These are phyloP conservation scores for Palythoa caribaeorum DNA, from an alignment of 92 coral and sea anemone genomes.

Conservation along the genomic window DNA sequence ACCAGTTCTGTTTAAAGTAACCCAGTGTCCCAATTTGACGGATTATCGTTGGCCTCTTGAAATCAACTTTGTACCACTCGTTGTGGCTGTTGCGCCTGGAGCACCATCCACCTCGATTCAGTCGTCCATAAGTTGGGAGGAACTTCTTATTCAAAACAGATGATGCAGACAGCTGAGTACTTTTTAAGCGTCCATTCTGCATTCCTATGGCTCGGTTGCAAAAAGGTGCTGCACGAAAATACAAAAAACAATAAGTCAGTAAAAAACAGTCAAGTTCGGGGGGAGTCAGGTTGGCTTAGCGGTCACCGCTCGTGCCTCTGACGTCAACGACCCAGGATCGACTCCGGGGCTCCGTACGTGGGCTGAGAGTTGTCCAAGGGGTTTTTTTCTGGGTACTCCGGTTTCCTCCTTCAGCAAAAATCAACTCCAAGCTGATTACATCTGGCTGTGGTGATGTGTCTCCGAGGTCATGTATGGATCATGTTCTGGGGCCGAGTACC, in stretches of 20 bases:
- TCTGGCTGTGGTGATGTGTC: no score
- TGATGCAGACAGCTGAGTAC: constrained; percentile 32
- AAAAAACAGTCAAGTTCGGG: neutral
- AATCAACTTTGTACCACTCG: constrained; percentile 43
- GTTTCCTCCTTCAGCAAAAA: no score
- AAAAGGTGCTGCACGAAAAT: constrained; percentile 17
- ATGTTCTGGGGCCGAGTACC: no score
- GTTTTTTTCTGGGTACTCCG: no score
- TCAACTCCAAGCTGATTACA: no score
- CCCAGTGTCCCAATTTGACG: constrained; percentile 44
- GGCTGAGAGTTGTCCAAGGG: no score
- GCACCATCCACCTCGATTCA: constrained; percentile 34
- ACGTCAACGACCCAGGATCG: no score
- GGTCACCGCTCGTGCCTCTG: no score
- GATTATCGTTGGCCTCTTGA: constrained; percentile 38
- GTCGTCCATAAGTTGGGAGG: constrained; percentile 18
- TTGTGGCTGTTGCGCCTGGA: constrained; percentile 21
- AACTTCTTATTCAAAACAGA: constrained; percentile 23
- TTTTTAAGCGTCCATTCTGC: constrained; percentile 39
- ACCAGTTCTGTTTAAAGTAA: constrained; percentile 22
- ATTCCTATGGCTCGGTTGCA: constrained; percentile 39
- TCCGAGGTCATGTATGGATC: no score
- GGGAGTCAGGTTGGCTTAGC: no score
- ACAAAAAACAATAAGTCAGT: neutral
- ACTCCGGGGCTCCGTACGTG: no score